phyloP scores from a whole-genome alignment of 2,113 vertebrate species.

The Python bivittatus region DNA sequence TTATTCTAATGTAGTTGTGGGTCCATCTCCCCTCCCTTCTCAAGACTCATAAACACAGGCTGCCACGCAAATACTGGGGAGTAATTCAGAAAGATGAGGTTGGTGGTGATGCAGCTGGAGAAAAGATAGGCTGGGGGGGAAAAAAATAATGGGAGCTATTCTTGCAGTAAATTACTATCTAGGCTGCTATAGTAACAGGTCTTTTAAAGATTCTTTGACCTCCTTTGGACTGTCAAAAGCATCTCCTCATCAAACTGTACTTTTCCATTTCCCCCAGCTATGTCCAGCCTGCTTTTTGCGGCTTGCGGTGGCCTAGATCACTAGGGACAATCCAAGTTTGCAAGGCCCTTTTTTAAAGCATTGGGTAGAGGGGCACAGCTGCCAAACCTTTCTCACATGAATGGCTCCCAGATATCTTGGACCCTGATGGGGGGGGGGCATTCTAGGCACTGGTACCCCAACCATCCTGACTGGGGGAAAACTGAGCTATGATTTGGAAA shows the following conservation, averaged over 20 bases:
- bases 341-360: neutral
- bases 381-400: neutral
- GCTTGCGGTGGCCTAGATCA: fast-evolving
- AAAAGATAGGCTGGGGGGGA: slow-evolving; percentile 52
- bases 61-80: neutral
- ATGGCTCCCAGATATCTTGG: neutral
- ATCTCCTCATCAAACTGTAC: slow-evolving; percentile 49
- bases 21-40: neutral
- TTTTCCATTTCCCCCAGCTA: slow-evolving; percentile 55
- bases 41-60: slow-evolving; percentile 31
- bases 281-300: neutral
- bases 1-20: neutral
- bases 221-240: slow-evolving; percentile 57
- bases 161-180: slow-evolving; percentile 59
- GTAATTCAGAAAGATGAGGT: slow-evolving; percentile 60
- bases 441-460: neutral
- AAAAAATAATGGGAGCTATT: slow-evolving; percentile 50
- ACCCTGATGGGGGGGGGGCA: neutral
- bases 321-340: neutral
- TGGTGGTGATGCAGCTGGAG: slow-evolving; percentile 51
- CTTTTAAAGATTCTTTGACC: slow-evolving; percentile 54
- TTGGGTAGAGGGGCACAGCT: neutral
- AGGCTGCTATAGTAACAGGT: slow-evolving; percentile 68
- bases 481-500: neutral
- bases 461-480: neutral